Percentiles rank a stretch among this genome's conserved stretches.
phyloP scores from a whole-genome alignment of 2,113 vertebrate genomes.

The Felis chaus region DNA sequence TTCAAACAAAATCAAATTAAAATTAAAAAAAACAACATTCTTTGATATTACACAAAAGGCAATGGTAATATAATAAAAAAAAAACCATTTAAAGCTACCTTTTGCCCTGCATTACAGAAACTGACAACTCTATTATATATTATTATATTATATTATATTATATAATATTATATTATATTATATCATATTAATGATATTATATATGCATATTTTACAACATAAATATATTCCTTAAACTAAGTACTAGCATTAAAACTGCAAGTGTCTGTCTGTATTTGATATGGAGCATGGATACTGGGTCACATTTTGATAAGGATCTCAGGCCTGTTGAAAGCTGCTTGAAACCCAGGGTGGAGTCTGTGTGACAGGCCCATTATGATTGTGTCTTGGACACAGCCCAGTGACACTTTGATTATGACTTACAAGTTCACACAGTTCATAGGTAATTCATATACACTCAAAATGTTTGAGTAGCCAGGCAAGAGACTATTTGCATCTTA shows the following conservation, averaged over 20 bases:
- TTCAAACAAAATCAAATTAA: slow-evolving; percentile 27
- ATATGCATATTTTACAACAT: background rate
- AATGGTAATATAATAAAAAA: background rate
- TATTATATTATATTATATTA: background rate
- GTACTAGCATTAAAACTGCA: background rate
- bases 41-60: background rate
- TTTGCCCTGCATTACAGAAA: background rate
- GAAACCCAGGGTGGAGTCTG: slow-evolving; percentile 20
- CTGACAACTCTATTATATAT: background rate
- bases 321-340: slow-evolving; percentile 25
- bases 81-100: background rate
- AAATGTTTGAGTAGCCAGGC: background rate
- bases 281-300: background rate
- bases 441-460: slow-evolving; percentile 7
- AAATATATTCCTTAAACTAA: background rate
- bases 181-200: background rate
- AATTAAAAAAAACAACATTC: background rate
- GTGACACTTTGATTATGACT: background rate
- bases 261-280: background rate
- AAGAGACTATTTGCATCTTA: background rate
- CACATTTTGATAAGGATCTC: slow-evolving; percentile 9
- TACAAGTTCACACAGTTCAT: slow-evolving; percentile 24
- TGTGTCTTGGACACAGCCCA: background rate
- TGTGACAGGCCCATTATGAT: background rate
- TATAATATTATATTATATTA: background rate